Evolutionary conservation across 2,113 vertebrate species (phyloP).

Genomic region (Psittacara wagleri): DNA sequence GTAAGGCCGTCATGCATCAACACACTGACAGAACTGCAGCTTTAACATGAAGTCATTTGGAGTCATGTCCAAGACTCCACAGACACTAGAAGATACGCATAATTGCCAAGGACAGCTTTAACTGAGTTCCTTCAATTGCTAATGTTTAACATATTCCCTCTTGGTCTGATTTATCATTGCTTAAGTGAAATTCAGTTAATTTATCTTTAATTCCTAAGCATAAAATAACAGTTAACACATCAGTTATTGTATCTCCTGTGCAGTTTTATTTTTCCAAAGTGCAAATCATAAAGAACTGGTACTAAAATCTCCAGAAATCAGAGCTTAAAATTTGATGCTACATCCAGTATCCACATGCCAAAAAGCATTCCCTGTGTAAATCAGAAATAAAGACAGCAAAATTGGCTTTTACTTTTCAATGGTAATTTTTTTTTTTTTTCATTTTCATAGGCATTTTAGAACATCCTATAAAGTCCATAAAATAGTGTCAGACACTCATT

Average conservation of each 20-base stretch:
- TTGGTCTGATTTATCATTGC: not conserved
- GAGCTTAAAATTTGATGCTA: not conserved
- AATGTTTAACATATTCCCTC: not conserved
- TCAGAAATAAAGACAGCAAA: not conserved
- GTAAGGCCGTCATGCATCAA: not conserved
- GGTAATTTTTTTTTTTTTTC: not conserved
- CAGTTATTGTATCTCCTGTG: not conserved
- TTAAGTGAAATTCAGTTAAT: not conserved
- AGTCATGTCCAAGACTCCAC: not conserved
- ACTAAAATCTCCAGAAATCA: not conserved
- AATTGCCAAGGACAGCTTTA: not conserved
- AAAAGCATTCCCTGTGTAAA: not conserved
- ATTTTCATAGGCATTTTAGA: not conserved
- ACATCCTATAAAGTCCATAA: not conserved
- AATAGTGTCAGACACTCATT: not conserved
- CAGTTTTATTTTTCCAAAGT: not conserved
- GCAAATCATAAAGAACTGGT: not conserved
- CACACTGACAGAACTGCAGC: not conserved
- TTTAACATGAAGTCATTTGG: not conserved
- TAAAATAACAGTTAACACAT: not conserved
- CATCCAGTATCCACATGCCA: not conserved
- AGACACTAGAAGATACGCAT: rapidly evolving
- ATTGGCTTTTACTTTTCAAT: not conserved
- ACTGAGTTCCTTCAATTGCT: not conserved
- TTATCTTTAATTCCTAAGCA: not conserved